Percentiles rank a stretch among this genome's conserved stretches.
phyloP scores from a whole-genome alignment of 2,113 vertebrate species.

The Pangasianodon hypophthalmus region DNA sequence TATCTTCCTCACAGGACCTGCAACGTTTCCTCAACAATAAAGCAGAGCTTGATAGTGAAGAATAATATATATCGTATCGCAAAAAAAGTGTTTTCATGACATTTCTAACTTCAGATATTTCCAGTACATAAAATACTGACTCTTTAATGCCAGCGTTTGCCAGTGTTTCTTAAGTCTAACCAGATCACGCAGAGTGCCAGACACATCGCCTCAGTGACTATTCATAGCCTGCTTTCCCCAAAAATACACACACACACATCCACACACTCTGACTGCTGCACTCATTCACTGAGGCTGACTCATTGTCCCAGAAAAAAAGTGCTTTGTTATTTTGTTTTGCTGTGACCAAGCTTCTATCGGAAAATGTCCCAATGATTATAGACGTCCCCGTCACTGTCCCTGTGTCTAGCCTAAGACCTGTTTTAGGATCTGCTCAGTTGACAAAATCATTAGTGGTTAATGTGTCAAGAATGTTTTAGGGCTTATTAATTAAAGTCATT shows the following conservation, averaged over 20 bases:
- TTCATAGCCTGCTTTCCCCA: conserved; percentile 24
- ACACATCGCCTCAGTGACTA: conserved; percentile 36
- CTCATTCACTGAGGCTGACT: conserved; percentile 38
- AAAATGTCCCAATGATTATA: not conserved
- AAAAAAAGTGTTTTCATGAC: not conserved
- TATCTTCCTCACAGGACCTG: not conserved
- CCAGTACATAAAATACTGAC: not conserved
- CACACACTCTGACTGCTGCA: not conserved
- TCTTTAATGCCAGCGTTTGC: not conserved
- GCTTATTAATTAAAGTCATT: not conserved
- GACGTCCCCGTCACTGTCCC: not conserved
- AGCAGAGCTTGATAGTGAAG: not conserved
- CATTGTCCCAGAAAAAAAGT: conserved; percentile 29
- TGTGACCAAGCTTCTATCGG: not conserved
- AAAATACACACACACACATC: not conserved
- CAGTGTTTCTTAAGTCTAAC: not conserved
- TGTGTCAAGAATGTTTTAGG: not conserved
- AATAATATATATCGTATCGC: not conserved
- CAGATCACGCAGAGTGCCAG: conserved; percentile 7
- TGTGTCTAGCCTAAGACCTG: not conserved
- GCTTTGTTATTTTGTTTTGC: conserved; percentile 26
- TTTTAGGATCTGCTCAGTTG: not conserved
- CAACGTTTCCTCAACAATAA: not conserved
- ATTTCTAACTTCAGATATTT: not conserved
- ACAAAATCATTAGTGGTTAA: not conserved